Conservation (phyloP, 2,888 invertebrate genomes). For the Rugalucina vietnamica region DNA sequence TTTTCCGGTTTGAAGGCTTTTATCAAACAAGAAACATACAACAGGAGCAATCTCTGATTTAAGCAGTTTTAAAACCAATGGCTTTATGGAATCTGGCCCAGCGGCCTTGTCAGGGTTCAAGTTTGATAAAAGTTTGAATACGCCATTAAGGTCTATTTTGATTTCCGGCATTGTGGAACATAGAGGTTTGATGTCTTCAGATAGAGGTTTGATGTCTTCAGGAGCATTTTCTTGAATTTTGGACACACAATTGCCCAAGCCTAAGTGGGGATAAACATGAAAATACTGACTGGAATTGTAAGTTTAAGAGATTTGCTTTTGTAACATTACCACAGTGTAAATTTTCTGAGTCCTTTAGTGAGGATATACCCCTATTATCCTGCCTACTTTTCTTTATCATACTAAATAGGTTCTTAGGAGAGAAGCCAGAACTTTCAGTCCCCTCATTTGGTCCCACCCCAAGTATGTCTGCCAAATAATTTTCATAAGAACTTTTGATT, state of each 20-base stretch:
- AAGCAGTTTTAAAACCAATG: background rate
- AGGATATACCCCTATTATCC: background rate
- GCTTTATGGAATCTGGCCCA: slow-evolving; percentile 17
- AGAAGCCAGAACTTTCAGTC: background rate
- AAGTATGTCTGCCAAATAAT: background rate
- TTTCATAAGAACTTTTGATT: background rate
- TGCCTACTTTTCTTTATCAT: slow-evolving; percentile 4
- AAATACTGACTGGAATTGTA: background rate
- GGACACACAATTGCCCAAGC: background rate
- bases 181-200: background rate
- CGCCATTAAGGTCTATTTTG: background rate
- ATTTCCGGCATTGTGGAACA: slow-evolving; percentile 3
- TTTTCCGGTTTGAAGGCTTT: background rate
- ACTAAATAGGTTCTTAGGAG: background rate
- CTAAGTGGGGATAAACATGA: background rate
- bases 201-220: background rate
- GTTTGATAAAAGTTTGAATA: slow-evolving; percentile 1
- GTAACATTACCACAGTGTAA: no score
- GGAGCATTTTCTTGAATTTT: background rate
- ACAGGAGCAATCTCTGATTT: background rate
- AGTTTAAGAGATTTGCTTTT: background rate
- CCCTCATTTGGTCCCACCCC: background rate
- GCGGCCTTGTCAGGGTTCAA: slow-evolving; percentile 15
- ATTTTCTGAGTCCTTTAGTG: background rate
- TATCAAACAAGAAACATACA: background rate